Evolutionary conservation across 2,888 invertebrate species (phyloP), one percentile per base, ranked within the genome.

Genomic region (Cephus nigrinus): DNA sequence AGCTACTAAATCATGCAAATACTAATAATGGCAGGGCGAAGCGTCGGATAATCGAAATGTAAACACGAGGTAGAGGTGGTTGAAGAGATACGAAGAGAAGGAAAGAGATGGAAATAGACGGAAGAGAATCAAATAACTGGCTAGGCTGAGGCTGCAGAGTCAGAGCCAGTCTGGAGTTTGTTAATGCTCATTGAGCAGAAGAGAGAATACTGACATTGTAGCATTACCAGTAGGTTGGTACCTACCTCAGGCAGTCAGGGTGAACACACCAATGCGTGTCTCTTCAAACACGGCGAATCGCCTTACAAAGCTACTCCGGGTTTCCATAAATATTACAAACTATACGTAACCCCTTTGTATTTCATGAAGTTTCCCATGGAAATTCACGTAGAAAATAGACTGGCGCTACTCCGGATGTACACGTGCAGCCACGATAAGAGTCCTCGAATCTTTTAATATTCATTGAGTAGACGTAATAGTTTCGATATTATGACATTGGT

Each of bases 21-120:
- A 89, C 85, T 88, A 89, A 90, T 89, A 88, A 89, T 85, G 87
- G 86, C 82, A 84, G 79, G 79, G 81, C 81, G 85, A 86, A 86
- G 86, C 86, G 86, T 84, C 82, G 84, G 88, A 86, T 90, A 90
- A 90, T 90, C 90, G 90, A 88, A 87, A 89, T 87, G 90, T 89
- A 90, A 90, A 90, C 90, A 89, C 83, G 83, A 78, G 84, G 79
- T 76, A 72, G 81, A 75, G 55, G 71, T 69, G 75, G 74, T 74
- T 77, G 75, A 33, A 71, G 30, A 71, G 31, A 33, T 31, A 71
- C 9, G 30, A 31, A 71, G 71, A 71, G 33, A 30, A 30, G 23
- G 12, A 71, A 31, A 31, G 31, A 71, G 31, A 33, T 71, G 71
- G 12, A 30, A 71, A 30, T 71, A 30, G 15, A 32, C 30, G 71